Base-by-base conservation (phyloP, 2,888 invertebrate species). In the Hemistola chrysoprasaria region DNA sequence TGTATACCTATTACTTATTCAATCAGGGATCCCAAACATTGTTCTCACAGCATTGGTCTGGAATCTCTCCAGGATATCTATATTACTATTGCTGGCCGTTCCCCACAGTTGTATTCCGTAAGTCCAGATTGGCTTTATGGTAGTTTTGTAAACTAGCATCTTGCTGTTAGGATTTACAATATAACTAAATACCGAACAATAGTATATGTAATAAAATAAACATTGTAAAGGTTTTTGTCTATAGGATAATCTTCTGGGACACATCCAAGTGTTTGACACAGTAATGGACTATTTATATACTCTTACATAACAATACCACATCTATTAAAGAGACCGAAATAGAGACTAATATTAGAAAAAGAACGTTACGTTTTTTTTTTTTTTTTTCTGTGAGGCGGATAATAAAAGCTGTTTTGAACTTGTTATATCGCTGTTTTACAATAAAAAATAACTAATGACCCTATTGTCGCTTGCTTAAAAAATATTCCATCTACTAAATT, bases 221-320 rank as follows among this genome's bases (percentile, higher is more conserved):
- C 49, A 27, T 36, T 32, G 11, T 46, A 73, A 73, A 71, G 73
- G 69, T 62, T 43, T 32, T 32, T 35, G 24, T 50, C 54, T 22
- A 16, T 16, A 43, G 46, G 56, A 60, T 61, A 43, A 52, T 42
- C 49, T 62, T 59, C 65, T 76, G 75, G 75, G 66, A 47, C 63
- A 54, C 49, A 62, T 76, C 75, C 76, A 75, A 76, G 54, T 57
- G 55, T 62, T 67, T 64, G 64, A 62, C 61, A 62, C 59, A 61
- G 44, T 54, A 38, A n/a, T 27, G 46, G 16, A 48, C 61, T 77
- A 78, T 59, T 70, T 62, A 59, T 69, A 64, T 37, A 23, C 25
- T 32, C 42, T 62, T 47, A 38, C 55, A 59, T 43, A 50, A 53
- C 45, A 51, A 40, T 47, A 31, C 38, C 40, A 31, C 22, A 22